Evolutionary conservation across 2,888 invertebrate species (phyloP), one percentile per base, ranked within the genome.

Genomic region (Stratiomys singularior): DNA sequence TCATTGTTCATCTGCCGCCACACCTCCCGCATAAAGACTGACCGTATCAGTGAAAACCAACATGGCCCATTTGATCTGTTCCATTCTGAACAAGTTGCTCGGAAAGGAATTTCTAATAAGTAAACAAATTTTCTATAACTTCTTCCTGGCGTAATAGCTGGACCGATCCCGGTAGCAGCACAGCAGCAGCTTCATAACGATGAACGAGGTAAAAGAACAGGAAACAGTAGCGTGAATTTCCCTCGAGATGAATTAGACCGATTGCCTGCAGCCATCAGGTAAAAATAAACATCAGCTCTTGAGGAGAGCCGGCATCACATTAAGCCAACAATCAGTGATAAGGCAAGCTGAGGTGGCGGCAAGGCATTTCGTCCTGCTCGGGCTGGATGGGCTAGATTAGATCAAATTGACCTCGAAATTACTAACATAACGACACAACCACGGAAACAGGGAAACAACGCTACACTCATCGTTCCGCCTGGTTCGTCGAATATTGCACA

Each of bases 371-470:
- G 28, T 23, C 25, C 46, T 69, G 47, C 21, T 21, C 15, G 11
- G 21, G 21, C 44, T 5, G 47, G 46, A 47, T 47, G 18, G 13
- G 69, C 18, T 11, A 69, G 69, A 69, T 69, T 69, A 69, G 69
- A 69, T 69, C 47, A 69, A 69, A 69, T 69, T 46, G 47, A 69
- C 69, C 69, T 46, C 69, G 30, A 69, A 69, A 69, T 69, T 47
- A 69, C 69, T 69, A 13, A 13, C 23, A 25, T 18, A 66, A 66
- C 37, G 15, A 30, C 69, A 64, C n/a, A 64, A 28, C 27, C 15
- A 23, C 44, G 23, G 27, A 37, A n/a, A 37, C 27, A 44, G 44
- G 21, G 21, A 66, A n/a, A 37, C 21, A 15, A 30, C n/a, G 11
- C 4, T n/a, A 37, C 37, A 37, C 7, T 11, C 27, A 25, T 11